phyloP scores from a whole-genome alignment of 2,113 vertebrate species.

The Hoplias malabaricus region DNA sequence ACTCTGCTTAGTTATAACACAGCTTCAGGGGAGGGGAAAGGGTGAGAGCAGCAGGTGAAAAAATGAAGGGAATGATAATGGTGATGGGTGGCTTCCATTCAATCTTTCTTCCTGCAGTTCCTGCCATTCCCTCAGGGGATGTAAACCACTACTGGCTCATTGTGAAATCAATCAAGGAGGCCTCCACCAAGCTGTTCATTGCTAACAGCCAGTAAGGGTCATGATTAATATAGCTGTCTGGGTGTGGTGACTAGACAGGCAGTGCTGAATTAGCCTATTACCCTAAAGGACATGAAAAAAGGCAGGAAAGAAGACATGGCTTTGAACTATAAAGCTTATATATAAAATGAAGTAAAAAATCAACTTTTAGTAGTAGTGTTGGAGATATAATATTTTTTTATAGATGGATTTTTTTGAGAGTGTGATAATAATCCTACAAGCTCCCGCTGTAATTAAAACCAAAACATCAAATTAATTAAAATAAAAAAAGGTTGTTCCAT shows the following conservation, averaged over 20 bases:
- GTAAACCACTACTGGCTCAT: neutral
- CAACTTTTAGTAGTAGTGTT: no score
- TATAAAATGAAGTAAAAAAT: neutral
- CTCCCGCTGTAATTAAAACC: no score
- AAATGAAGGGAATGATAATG: neutral
- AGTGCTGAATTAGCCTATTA: conserved; percentile 22
- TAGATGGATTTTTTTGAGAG: no score
- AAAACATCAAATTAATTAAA: neutral
- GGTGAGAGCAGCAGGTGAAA: neutral
- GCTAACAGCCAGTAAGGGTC: conserved; percentile 6
- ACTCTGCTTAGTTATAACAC: conserved; percentile 15
- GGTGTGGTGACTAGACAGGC: neutral
- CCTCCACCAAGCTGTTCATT: neutral
- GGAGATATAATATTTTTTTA: no score
- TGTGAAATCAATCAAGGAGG: conserved; percentile 15
- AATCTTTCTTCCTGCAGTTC: neutral
- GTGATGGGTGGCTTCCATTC: conserved; percentile 20
- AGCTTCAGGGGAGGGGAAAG: neutral
- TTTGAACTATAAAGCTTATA: neutral
- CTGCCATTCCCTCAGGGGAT: neutral
- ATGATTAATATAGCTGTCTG: conserved; percentile 30
- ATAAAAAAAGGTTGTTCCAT: neutral
- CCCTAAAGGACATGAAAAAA: conserved; percentile 1
- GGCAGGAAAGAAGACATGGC: neutral
- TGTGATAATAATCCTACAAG: no score